Evolutionary conservation across 2,797 vertebrate genomes (phyloP).

Genomic region (Orestias chungarensis): DNA sequence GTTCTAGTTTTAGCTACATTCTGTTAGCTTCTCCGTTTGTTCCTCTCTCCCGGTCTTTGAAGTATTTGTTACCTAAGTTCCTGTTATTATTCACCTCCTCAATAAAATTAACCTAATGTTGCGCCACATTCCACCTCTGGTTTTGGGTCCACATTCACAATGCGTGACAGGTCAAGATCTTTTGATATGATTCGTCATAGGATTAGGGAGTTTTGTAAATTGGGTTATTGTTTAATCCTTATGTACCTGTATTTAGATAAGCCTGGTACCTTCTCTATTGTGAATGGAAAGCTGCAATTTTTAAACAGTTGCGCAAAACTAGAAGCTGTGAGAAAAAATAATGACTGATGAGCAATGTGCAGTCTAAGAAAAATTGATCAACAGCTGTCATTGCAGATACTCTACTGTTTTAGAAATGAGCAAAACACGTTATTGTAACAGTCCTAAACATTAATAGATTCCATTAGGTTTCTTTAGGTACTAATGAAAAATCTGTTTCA

Average conservation of each 20-base stretch:
- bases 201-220: background rate
- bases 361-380: constrained; percentile 18
- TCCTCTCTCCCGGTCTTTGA: too few species aligned
- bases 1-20: too few species aligned
- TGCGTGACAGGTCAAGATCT: too few species aligned
- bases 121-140: too few species aligned
- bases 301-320: constrained; percentile 15
- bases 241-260: background rate
- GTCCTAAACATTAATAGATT: background rate
- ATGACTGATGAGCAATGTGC: constrained; percentile 11
- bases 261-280: background rate
- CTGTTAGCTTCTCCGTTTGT: too few species aligned
- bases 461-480: background rate
- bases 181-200: too few species aligned
- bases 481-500: background rate
- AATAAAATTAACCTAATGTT: too few species aligned
- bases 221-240: constrained; percentile 7
- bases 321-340: background rate
- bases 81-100: too few species aligned
- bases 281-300: constrained; percentile 30
- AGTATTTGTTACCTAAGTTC: too few species aligned
- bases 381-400: background rate
- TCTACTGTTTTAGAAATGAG: background rate
- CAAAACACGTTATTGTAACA: background rate
- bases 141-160: too few species aligned